Base-by-base conservation (phyloP, 2,797 vertebrate genomes). In the Odontamblyopus rebecca region DNA sequence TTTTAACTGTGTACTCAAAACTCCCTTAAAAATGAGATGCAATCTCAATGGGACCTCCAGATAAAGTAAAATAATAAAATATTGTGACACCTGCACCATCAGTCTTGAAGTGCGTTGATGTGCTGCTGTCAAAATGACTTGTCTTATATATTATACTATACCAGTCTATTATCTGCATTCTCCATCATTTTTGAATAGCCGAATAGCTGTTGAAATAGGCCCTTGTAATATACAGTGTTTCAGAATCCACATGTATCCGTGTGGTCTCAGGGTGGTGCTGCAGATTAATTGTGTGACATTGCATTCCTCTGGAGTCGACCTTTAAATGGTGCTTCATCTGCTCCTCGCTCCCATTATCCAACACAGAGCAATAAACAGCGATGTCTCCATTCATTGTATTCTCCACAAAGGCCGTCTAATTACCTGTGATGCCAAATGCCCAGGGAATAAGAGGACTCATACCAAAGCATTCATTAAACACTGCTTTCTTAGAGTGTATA, bases 381-480 rank as follows among this genome's bases (percentile, higher is more conserved):
- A 59, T 51, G 50, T 64, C 5, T 38, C 51, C 60, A 70, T 65
- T 16, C 59, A 69, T 16, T 3, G 12, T 59, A 53, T 51, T 63
- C 65, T 48, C 68, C 69, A 67, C 67, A 77, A 85, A 81, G 75
- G 71, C 71, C 64, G 56, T 66, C 72, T 75, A 84, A 92, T 89
- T 89, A 89, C 67, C 69, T 76, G 30, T 66, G n/a, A 76, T 80
- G 82, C 73, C 6, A 89, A 91, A 91, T 91, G 82, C 70, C 57
- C 85, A 90, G 73, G 71, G 68, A 67, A 71, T 73, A 74, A 72
- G 68, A 68, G 66, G 80, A 65, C 71, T 79, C 76, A 61, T 62
- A 78, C 77, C 77, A 78, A 86, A 75, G 64, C 73, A 72, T 44
- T 72, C 72, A 85, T 90, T 82, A 85, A 79, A 87, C 78, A 0